These are phyloP conservation scores for Lepidotrigona ventralis DNA, from an alignment of 1,140 invertebrate species.

Conservation along the genomic window DNA sequence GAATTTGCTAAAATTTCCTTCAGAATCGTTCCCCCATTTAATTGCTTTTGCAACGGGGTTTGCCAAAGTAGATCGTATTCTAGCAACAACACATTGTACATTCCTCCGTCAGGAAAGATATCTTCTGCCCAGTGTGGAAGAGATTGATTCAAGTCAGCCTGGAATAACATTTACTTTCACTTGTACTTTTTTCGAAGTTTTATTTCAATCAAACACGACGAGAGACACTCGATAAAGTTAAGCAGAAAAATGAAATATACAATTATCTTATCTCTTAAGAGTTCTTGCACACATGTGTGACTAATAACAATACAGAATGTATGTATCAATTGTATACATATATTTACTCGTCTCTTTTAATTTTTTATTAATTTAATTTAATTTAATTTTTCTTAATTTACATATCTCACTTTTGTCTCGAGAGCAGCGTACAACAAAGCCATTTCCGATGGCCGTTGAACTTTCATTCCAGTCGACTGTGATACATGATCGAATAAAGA, in stretches of 20 bases:
- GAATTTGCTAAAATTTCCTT: conserved; percentile 68
- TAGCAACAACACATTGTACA: conserved; percentile 61
- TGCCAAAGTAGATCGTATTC: conserved; percentile 66
- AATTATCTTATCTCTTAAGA: not conserved
- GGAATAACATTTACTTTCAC: conserved; percentile 38
- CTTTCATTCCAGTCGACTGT: conserved; percentile 55
- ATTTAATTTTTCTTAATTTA: no score
- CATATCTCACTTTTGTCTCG: conserved; percentile 68
- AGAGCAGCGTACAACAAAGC: conserved; percentile 65
- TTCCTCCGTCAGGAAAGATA: conserved; percentile 62
- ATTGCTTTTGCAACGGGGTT: conserved; percentile 63
- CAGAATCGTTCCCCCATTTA: conserved; percentile 73
- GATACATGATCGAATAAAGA: conserved; percentile 61
- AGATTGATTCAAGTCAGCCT: conserved; percentile 60
- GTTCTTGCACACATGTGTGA: not conserved
- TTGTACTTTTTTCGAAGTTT: not conserved
- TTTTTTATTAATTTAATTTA: no score
- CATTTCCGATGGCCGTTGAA: conserved; percentile 61
- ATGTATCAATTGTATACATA: not conserved
- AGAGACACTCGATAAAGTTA: not conserved
- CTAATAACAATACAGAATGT: not conserved
- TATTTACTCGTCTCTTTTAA: not conserved
- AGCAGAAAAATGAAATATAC: not conserved
- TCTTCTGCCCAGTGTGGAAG: conserved; percentile 67
- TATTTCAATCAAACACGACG: not conserved